A percentile compares a stretch with the other conserved stretches of the same genome.
Evolutionary conservation across 2,888 invertebrate species (phyloP).

Genomic region (Scaptodrosophila latifasciaeformis): DNA sequence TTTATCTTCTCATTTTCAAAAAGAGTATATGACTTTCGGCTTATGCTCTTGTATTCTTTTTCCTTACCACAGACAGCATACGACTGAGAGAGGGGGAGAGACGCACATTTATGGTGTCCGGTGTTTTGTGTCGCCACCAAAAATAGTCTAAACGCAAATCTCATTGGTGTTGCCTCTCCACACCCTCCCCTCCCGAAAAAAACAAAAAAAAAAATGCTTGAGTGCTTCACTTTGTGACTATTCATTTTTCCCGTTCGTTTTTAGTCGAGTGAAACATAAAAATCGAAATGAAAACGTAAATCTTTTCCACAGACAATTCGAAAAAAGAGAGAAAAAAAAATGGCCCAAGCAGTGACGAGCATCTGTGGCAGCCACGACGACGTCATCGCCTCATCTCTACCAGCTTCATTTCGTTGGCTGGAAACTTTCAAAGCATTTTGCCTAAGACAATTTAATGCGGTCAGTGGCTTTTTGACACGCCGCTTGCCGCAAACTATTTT

Average conservation of each 20-base stretch:
- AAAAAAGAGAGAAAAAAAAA: neutral
- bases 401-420: conserved; percentile 40
- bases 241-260: too few relatives aligned
- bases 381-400: conserved; percentile 14
- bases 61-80: too few relatives aligned
- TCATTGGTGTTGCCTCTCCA: too few relatives aligned
- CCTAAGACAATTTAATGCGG: conserved; percentile 61
- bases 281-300: conserved; percentile 28
- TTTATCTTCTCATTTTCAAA: too few relatives aligned
- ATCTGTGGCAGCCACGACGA: conserved; percentile 7
- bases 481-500: conserved; percentile 56
- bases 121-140: too few relatives aligned
- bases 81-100: too few relatives aligned
- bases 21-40: too few relatives aligned
- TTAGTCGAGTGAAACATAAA: conserved; percentile 9
- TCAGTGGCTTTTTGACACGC: conserved; percentile 66
- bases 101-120: too few relatives aligned
- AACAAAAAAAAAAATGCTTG: too few relatives aligned
- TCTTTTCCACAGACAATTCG: conserved; percentile 19
- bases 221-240: neutral
- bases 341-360: too few relatives aligned
- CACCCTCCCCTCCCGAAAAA: too few relatives aligned
- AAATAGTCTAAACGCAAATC: neutral
- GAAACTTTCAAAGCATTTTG: conserved; percentile 50
- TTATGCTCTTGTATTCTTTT: too few relatives aligned